These are phyloP conservation scores for Falcunculus frontatus DNA, from an alignment of 2,113 vertebrate genomes.

Conservation along the genomic window DNA sequence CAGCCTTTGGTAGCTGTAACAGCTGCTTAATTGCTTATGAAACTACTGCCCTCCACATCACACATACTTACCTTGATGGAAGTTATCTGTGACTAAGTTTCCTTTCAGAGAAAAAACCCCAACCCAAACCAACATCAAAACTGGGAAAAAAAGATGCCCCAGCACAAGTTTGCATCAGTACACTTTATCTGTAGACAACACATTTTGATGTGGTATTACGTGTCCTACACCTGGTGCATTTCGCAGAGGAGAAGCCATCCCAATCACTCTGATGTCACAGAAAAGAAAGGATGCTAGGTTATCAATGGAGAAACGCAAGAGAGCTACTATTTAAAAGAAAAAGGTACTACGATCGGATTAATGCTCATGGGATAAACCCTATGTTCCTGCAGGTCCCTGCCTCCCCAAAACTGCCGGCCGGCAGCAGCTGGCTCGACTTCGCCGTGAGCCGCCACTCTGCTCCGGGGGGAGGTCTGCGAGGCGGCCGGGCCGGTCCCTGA, in stretches of 20 bases:
- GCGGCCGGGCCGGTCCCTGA: not conserved
- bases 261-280: not conserved
- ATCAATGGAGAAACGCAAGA: too few relatives aligned
- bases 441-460: fast-evolving
- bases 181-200: not conserved
- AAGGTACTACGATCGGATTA: too few relatives aligned
- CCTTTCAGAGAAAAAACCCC: not conserved
- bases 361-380: fast-evolving
- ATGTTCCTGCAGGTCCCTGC: fast-evolving
- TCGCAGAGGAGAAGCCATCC: not conserved
- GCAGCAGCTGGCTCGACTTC: fast-evolving
- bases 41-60: not conserved
- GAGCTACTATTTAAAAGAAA: too few relatives aligned
- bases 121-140: not conserved
- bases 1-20: too few relatives aligned
- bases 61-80: fast-evolving
- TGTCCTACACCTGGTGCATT: not conserved
- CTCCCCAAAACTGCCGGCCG: fast-evolving
- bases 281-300: fast-evolving
- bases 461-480: fast-evolving
- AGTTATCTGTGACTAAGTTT: not conserved
- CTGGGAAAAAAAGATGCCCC: fast-evolving
- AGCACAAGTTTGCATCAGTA: not conserved
- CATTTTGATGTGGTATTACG: fast-evolving
- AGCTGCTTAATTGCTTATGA: not conserved